Evolutionary conservation across 2,113 vertebrate species (phyloP).

Genomic region (Xiphorhynchus elegans): DNA sequence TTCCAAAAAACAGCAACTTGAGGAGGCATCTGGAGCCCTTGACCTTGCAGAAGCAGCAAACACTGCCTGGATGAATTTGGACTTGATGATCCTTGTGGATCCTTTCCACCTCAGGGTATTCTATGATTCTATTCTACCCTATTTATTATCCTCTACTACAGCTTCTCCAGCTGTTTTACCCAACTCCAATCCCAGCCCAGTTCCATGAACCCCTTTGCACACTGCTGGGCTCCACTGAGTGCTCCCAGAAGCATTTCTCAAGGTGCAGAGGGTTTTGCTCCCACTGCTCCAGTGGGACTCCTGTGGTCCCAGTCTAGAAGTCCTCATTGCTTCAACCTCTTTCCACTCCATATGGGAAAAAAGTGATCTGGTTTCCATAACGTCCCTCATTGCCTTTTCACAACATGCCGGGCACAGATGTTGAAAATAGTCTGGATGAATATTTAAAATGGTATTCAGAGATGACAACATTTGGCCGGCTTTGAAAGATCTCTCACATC

Average conservation of each 20-base stretch:
- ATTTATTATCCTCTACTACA: background rate
- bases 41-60: background rate
- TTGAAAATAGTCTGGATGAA: conserved; percentile 62
- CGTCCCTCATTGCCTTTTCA: conserved; percentile 35
- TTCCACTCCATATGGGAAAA: conserved; percentile 23
- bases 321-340: background rate
- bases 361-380: conserved; percentile 62
- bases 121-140: background rate
- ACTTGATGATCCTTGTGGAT: background rate
- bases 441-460: conserved; percentile 62
- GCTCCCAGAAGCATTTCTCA: background rate
- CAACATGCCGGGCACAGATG: conserved; percentile 50
- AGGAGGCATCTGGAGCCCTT: background rate
- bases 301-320: background rate
- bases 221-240: background rate
- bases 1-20: background rate
- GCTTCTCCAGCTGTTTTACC: background rate
- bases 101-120: background rate
- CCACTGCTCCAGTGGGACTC: background rate
- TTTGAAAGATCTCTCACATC: conserved; percentile 54
- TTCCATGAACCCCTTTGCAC: background rate
- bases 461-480: conserved; percentile 50
- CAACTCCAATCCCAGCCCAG: background rate
- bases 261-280: background rate
- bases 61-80: background rate